Base-by-base conservation (phyloP, 1,140 invertebrate species). In the Cecropterus lyciades region DNA sequence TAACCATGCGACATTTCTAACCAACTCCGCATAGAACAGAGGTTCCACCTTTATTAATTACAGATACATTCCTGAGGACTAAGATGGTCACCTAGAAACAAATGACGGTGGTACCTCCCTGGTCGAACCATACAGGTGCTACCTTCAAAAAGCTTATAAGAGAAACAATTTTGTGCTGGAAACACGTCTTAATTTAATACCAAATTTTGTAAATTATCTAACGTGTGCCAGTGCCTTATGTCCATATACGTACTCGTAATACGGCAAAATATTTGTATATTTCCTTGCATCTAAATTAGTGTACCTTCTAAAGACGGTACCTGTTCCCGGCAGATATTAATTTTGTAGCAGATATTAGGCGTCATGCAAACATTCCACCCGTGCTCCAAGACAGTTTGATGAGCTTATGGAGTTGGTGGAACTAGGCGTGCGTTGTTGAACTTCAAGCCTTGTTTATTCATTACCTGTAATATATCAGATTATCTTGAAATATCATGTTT, bases 331-430 rank as follows among this genome's bases (percentile, higher is more conserved):
- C 46, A 37, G 46, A 63, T 63, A 63, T 63, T 63, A 63, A 63
- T 63, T 63, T 63, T 37, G 46, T 42, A 51, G n/a, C n/a, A n/a
- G 46, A 62, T 63, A 63, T 63, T 63, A 51, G 48, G 59, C 59
- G 59, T 62, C 57, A 30, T 13, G 48, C 59, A 63, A 63, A 63
- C 59, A 63, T 63, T 62, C 57, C 57, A 37, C 5, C n/a, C 59
- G 59, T 67, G 62, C 59, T 64, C 46, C 60, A 45, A 24, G 43
- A 69, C 52, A 66, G 48, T 69, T 69, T 69, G 65, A 72, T 63
- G 63, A 66, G 70, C 70, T 72, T 65, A 66, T 37, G 43, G 60
- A 68, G 70, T 72, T 67, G 57, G 45, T 60, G 57, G 14, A 20
- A 33, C 43, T 59, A 48, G 56, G 24, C 7, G 13, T 46, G n/a